Evolutionary conservation across 2,888 invertebrate genomes (phyloP), one percentile per base, ranked within the genome.

Genomic region (Plutella xylostella): DNA sequence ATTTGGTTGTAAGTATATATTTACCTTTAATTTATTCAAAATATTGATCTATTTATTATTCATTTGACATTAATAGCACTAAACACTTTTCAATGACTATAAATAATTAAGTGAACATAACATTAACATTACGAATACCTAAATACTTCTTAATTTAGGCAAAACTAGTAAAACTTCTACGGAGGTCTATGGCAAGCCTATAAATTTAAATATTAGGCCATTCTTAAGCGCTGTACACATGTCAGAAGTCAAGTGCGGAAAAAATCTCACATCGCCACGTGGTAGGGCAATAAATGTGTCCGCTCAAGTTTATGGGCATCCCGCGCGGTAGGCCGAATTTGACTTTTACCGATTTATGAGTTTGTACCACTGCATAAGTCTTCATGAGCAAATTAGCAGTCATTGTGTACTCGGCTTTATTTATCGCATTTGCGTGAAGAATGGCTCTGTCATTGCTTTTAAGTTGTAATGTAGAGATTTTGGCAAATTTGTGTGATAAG

Each of bases 251-350:
- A 75, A 77, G 72, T 78, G 80, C 63, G 65, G 75, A 82, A 83
- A 82, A 82, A 82, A 82, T 68, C 63, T 61, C 53, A 55, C 50
- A 66, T 60, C 62, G 68, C 76, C 83, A 83, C 83, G 83, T 83
- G 83, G 80, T 80, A 58, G 66, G 68, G 77, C 75, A 70, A 82
- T 83, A 82, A 83, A 83, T 77, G 75, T 82, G 83, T 83, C 83
- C 67, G 63, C 73, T 55, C 67, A 79, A 71, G 71, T 83, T 83
- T 83, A 83, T 80, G 79, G 68, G 66, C 73, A 77, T 17, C 42
- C n/a, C 75, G 74, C 71, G 80, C 80, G 82, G 79, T 82, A 79
- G 82, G 83, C 76, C 79, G 65, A 75, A 72, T 68, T 71, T 70
- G 78, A 75, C 77, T 77, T 64, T 62, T 54, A 46, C 70, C 61